Percentiles rank a stretch among this genome's conserved stretches.
These are phyloP conservation scores for Caenorhabditis drosophilae DNA, from an alignment of 2,888 invertebrate species.

Conservation along the genomic window DNA sequence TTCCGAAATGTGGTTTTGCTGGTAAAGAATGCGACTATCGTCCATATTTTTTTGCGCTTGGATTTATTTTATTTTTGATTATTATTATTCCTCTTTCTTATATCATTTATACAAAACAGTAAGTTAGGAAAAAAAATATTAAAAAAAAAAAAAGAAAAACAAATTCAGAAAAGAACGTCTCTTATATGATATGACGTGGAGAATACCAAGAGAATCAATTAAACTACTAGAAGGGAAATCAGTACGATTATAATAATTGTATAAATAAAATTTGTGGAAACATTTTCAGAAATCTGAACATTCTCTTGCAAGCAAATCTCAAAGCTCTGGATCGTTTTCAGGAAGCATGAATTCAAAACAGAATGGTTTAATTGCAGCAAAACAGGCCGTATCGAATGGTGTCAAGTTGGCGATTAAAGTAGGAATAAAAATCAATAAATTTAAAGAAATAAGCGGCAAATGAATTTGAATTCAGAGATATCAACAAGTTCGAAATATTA, in stretches of 20 bases:
- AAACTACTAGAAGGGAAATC: conserved; percentile 38
- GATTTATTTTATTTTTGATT: conserved; percentile 46
- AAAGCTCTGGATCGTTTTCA: conserved; percentile 55
- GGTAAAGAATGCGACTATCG: conserved; percentile 62
- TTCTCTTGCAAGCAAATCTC: conserved; percentile 57
- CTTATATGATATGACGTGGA: conserved; percentile 68
- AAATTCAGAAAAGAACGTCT: conserved; percentile 59
- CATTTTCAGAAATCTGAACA: conserved; percentile 58
- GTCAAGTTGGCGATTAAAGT: conserved; percentile 61
- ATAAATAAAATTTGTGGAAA: no score
- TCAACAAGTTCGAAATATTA: conserved; percentile 62
- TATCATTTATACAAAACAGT: conserved; percentile 66
- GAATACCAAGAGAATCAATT: conserved; percentile 61
- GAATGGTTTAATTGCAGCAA: conserved; percentile 60
- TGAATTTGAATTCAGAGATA: conserved; percentile 38
- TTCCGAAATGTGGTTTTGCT: conserved; percentile 65
- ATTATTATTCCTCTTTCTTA: conserved; percentile 55
- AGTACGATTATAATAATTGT: conserved; percentile 5
- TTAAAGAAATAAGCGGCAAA: not conserved
- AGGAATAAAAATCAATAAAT: not conserved
- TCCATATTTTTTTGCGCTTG: conserved; percentile 48
- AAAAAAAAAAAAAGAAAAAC: not conserved
- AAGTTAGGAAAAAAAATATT: not conserved
- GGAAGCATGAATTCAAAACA: conserved; percentile 59
- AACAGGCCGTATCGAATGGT: conserved; percentile 65